Conservation (phyloP, 1,140 invertebrate genomes). For the Goniozus legneri region DNA sequence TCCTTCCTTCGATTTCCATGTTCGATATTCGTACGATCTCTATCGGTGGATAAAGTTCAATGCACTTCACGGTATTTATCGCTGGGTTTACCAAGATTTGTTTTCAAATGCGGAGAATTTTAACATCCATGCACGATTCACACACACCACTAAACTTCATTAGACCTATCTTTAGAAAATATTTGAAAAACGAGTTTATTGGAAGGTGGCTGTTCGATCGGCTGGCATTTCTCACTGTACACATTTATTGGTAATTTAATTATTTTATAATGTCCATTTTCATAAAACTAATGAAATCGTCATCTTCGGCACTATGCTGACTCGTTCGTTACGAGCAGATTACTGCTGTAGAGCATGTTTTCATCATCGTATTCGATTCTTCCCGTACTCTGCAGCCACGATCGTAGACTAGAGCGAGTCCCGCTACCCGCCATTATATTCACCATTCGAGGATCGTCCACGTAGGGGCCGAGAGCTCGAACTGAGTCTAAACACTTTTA, state of each 20-base stretch:
- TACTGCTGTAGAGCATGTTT: too few species aligned
- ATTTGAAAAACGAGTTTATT: slow-evolving; percentile 50
- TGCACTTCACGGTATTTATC: too few species aligned
- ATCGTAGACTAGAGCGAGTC: slow-evolving; percentile 35
- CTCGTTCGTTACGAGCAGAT: too few species aligned
- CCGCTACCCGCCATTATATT: slow-evolving; percentile 18
- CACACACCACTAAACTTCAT: slow-evolving; percentile 32
- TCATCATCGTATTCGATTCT: too few species aligned
- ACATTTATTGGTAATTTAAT: slow-evolving; percentile 19
- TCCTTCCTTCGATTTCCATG: too few species aligned
- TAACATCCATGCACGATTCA: slow-evolving; percentile 19
- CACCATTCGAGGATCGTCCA: slow-evolving; percentile 16
- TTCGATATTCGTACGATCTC: too few species aligned
- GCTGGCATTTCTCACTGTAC: slow-evolving; percentile 37
- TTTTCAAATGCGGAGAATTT: too few species aligned
- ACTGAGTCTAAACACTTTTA: slow-evolving; percentile 29
- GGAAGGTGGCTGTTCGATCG: slow-evolving; percentile 39
- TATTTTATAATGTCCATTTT: background rate
- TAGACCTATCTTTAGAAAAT: slow-evolving; percentile 50
- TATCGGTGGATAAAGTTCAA: too few species aligned
- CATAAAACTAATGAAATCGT: background rate
- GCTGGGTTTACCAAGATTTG: too few species aligned
- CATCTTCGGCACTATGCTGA: slow-evolving; percentile 1
- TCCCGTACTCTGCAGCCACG: too few species aligned
- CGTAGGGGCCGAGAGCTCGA: slow-evolving; percentile 34